Percentiles rank a stretch among this genome's conserved stretches.
Evolutionary conservation across 2,888 invertebrate genomes (phyloP).

Genomic region (Gari tellinella): DNA sequence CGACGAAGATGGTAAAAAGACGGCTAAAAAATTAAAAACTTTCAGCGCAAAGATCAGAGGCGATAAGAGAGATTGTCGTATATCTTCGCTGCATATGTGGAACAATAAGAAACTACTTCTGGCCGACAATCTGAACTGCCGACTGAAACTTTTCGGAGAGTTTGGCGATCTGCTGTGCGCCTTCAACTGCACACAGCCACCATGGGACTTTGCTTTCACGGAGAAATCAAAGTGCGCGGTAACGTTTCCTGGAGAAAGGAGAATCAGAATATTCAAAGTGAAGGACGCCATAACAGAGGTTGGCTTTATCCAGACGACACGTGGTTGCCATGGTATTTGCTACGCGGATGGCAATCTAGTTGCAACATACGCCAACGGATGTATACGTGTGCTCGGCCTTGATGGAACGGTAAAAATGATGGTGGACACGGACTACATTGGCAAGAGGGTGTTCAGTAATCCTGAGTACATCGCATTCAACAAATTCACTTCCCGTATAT

Average conservation of each 20-base stretch:
- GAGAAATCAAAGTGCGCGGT: conserved; percentile 56
- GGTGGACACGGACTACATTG: conserved; percentile 59
- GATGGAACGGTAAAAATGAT: conserved; percentile 57
- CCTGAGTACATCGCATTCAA: conserved; percentile 57
- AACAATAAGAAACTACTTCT: conserved; percentile 48
- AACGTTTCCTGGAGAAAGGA: conserved; percentile 56
- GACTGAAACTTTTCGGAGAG: conserved; percentile 54
- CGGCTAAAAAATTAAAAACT: conserved; percentile 51
- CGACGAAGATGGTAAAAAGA: conserved; percentile 48
- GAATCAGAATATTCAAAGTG: conserved; percentile 48
- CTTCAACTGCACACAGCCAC: conserved; percentile 33
- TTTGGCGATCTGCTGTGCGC: conserved; percentile 43
- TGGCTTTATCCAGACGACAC: conserved; percentile 31
- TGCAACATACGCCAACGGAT: conserved; percentile 49
- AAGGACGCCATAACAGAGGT: conserved; percentile 42
- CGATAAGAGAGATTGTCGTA: conserved; percentile 51
- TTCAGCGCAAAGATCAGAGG: conserved; percentile 57
- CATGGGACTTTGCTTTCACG: conserved; percentile 58
- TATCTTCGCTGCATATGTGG: conserved; percentile 57
- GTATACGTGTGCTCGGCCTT: conserved; percentile 50
- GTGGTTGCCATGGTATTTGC: conserved; percentile 54
- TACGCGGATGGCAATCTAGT: conserved; percentile 41
- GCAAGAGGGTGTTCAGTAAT: conserved; percentile 55
- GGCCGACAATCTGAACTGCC: conserved; percentile 46
- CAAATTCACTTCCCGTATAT: conserved; percentile 28